These are phyloP conservation scores for Thymelicus sylvestris DNA, from an alignment of 2,888 invertebrate genomes.

Conservation along the genomic window DNA sequence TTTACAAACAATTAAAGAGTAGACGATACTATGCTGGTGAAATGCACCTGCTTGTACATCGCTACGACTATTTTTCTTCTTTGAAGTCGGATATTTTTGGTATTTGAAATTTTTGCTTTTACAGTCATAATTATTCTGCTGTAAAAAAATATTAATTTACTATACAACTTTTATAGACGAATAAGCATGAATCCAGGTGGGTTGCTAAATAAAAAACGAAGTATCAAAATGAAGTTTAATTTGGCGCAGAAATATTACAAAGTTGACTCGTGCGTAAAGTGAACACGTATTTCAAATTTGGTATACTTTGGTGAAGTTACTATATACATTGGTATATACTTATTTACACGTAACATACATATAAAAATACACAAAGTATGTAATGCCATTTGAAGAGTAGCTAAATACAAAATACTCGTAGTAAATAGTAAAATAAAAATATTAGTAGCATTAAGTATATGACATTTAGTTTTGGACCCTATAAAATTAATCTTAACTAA, in stretches of 20 bases:
- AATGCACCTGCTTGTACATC: too few relatives aligned
- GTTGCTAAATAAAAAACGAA: conserved; percentile 6
- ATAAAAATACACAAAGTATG: conserved; percentile 22
- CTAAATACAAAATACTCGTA: conserved; percentile 5
- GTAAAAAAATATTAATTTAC: too few relatives aligned
- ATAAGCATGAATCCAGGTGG: too few relatives aligned
- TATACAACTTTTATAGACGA: too few relatives aligned
- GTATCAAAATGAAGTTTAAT: conserved; percentile 14
- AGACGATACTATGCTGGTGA: too few relatives aligned
- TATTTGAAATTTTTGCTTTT: too few relatives aligned
- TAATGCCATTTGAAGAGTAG: background rate
- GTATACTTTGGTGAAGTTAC: conserved; percentile 17
- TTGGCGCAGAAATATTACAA: conserved; percentile 13
- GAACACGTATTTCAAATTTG: conserved; percentile 19
- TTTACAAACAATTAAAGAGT: too few relatives aligned
- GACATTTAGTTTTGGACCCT: conserved; percentile 35
- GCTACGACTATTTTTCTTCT: too few relatives aligned
- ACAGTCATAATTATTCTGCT: too few relatives aligned
- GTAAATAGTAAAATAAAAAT: conserved; percentile 22
- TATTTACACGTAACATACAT: conserved; percentile 5
- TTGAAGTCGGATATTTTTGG: too few relatives aligned
- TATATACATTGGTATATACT: conserved; percentile 18
- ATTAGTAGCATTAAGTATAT: conserved; percentile 22
- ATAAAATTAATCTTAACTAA: conserved; percentile 17
- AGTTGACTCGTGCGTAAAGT: background rate